phyloP scores from a whole-genome alignment of 2,888 invertebrate genomes.

The Ophion slaviceki region DNA sequence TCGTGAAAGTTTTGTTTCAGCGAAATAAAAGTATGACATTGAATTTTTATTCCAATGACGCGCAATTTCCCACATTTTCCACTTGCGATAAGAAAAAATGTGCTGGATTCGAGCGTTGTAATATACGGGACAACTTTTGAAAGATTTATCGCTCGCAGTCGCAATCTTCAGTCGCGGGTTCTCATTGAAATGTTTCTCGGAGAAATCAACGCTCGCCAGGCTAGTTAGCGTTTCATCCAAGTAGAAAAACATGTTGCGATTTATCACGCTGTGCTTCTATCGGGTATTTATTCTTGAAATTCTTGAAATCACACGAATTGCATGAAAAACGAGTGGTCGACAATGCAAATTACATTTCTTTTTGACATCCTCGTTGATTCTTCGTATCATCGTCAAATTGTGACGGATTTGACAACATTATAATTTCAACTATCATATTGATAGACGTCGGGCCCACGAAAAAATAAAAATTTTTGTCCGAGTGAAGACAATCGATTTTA shows the following conservation, averaged over 20 bases:
- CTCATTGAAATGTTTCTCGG: constrained; percentile 30
- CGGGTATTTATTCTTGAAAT: constrained; percentile 24
- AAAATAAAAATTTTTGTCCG: background rate
- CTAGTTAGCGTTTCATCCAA: constrained; percentile 39
- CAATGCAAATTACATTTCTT: background rate
- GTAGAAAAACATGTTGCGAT: constrained; percentile 40
- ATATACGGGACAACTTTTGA: constrained; percentile 28
- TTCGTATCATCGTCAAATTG: background rate
- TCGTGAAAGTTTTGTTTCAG: background rate
- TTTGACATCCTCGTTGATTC: background rate
- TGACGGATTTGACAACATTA: background rate
- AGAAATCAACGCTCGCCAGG: constrained; percentile 21
- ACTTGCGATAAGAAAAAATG: constrained; percentile 10
- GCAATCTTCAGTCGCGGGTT: constrained; percentile 27
- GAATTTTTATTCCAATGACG: background rate
- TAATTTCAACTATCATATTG: background rate
- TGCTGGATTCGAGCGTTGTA: constrained; percentile 14
- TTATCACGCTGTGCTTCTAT: constrained; percentile 24
- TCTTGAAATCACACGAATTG: constrained; percentile 25
- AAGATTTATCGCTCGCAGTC: constrained; percentile 34
- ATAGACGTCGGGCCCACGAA: background rate
- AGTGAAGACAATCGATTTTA: background rate
- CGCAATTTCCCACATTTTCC: constrained; percentile 32
- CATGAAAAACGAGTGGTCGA: constrained; percentile 5
- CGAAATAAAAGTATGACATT: background rate